Evolutionary conservation across 2,888 invertebrate genomes (phyloP).

Genomic region (Mactromeris polynyma): DNA sequence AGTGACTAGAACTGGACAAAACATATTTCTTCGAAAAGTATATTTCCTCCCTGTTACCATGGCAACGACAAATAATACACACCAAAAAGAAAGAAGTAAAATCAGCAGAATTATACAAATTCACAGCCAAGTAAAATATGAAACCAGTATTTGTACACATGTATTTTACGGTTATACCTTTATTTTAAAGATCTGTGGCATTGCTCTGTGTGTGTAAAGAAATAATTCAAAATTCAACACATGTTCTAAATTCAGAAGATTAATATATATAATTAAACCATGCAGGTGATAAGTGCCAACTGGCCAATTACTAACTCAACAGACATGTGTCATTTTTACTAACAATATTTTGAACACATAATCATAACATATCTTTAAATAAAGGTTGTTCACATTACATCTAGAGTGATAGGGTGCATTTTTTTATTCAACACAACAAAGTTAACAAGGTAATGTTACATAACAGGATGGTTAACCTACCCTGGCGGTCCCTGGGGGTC

Average conservation of each 20-base stretch:
- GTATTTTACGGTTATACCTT: slow-evolving; percentile 25
- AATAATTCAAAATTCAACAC: slow-evolving; percentile 6
- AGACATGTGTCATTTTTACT: neutral
- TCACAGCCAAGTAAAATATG: neutral
- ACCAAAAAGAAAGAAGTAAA: too few relatives aligned
- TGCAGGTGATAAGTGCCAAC: neutral
- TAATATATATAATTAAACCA: neutral
- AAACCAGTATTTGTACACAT: neutral
- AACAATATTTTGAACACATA: neutral
- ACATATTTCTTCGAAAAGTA: too few relatives aligned
- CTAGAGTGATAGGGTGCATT: slow-evolving; percentile 29
- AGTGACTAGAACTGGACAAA: too few relatives aligned
- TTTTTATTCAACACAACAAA: slow-evolving; percentile 16
- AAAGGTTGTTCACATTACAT: neutral
- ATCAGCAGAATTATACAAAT: neutral
- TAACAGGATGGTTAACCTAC: slow-evolving; percentile 29
- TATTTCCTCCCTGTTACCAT: too few relatives aligned
- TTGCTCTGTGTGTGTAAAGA: slow-evolving; percentile 7
- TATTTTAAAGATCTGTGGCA: slow-evolving; percentile 34
- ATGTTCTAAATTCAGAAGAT: neutral
- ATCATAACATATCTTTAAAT: slow-evolving; percentile 18
- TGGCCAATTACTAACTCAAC: neutral
- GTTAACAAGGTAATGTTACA: slow-evolving; percentile 4
- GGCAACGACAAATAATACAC: too few relatives aligned
- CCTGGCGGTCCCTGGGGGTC: slow-evolving; percentile 64